Evolutionary conservation across 1,140 invertebrate species (phyloP), one percentile per base, ranked within the genome.

Genomic region (Drosophila parabipectinata): DNA sequence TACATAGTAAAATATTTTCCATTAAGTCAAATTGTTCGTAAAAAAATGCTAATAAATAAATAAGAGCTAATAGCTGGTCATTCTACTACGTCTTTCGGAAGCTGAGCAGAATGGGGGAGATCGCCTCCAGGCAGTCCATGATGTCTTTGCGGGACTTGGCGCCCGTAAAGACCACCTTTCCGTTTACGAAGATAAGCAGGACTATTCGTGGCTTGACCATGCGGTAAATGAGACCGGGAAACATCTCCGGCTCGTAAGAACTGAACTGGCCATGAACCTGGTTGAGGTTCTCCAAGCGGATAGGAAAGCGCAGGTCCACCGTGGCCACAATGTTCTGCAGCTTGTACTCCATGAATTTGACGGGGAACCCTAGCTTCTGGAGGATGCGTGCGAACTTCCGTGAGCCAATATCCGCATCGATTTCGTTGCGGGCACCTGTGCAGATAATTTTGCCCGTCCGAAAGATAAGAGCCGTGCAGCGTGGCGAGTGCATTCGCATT

Each of bases 241-340:
- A 99, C 53, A 99, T 92, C 92, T 97, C 97, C 12, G 97, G 97
- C 92, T 97, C 97, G 81, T 97, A 97, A 62, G 96, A 97, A 90
- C 96, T 96, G 92, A 99, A 99, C 92, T 99, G 98, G 41, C 96
- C 95, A 92, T 99, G 99, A 51, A 96, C 96, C 54, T 98, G 95
- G 90, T 98, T 97, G 4, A 99, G 93, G 68, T 98, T 97, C 93
- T 99, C 99, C 51, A 99, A 92, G 83, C 98, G 96, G 68, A 99
- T 98, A 0, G 98, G 98, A 93, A 99, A 99, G 88, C 98, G 96
- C 6, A 99, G 95, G 93, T 99, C 99, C 88, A 98, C 99, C 26
- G 98, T 99, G 4, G 98, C 99, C 21, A 99, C 98, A 93, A 99
- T 98, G 92, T 99, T 99, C 93, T 99, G 99, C 81, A 99, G 96